Evolutionary conservation across 2,888 invertebrate genomes (phyloP).

Genomic region (Drosophila ezoana): DNA sequence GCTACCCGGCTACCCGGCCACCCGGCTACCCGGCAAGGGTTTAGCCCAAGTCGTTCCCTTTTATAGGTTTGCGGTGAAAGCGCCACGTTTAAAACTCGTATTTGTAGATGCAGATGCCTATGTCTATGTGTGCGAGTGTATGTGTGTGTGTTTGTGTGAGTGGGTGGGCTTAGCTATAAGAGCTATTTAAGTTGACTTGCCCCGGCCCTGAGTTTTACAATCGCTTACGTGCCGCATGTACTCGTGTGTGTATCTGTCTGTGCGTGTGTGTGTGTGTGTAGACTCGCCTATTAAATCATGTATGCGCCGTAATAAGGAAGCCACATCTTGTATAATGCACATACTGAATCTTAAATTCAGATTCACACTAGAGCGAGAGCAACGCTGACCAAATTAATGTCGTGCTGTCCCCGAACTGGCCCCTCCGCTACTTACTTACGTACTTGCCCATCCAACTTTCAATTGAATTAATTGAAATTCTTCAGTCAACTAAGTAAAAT

Average conservation of each 20-base stretch:
- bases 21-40: slow-evolving; percentile 37
- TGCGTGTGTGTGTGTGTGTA: slow-evolving; percentile 7
- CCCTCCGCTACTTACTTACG: slow-evolving; percentile 39
- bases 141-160: slow-evolving; percentile 11
- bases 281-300: slow-evolving; percentile 67
- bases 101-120: slow-evolving; percentile 48
- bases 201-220: slow-evolving; percentile 56
- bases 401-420: slow-evolving; percentile 20
- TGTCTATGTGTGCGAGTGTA: slow-evolving; percentile 15
- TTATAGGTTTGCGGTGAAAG: slow-evolving; percentile 75
- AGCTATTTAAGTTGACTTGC: slow-evolving; percentile 74
- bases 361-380: slow-evolving; percentile 43
- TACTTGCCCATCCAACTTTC: slow-evolving; percentile 67
- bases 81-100: slow-evolving; percentile 62
- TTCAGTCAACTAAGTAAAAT: slow-evolving; percentile 68
- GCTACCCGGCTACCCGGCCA: background rate
- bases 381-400: slow-evolving; percentile 53
- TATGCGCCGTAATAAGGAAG: slow-evolving; percentile 71
- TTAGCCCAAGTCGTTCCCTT: slow-evolving; percentile 57
- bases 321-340: slow-evolving; percentile 52
- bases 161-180: slow-evolving; percentile 42
- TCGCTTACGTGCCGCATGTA: slow-evolving; percentile 50
- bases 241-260: background rate
- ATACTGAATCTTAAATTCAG: slow-evolving; percentile 54
- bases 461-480: slow-evolving; percentile 84